These are phyloP conservation scores for Epicampocera succincta DNA, from an alignment of 2,888 invertebrate species.

Conservation along the genomic window DNA sequence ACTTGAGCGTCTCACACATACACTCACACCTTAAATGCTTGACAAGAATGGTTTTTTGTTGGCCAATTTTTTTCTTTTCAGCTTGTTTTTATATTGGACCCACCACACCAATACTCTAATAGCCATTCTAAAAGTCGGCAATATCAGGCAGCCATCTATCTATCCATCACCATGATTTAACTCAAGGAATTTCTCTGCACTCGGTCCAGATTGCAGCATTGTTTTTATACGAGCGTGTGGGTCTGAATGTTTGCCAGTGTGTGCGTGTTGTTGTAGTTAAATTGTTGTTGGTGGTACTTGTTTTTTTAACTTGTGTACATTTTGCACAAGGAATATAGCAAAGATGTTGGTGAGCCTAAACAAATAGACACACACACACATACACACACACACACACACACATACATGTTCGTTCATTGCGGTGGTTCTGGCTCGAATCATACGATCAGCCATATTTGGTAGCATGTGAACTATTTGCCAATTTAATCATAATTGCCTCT, in stretches of 20 bases:
- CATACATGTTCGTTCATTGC: constrained; percentile 38
- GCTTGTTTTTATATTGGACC: constrained; percentile 27
- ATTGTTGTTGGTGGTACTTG: constrained; percentile 61
- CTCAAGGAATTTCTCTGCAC: constrained; percentile 64
- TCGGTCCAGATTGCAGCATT: constrained; percentile 43
- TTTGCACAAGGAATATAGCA: background rate
- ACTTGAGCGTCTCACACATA: constrained; percentile 57
- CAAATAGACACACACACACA: constrained; percentile 8
- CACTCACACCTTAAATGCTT: constrained; percentile 32
- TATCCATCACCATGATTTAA: constrained; percentile 67
- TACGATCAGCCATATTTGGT: constrained; percentile 71
- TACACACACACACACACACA: too few relatives aligned
- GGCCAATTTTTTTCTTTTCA: background rate
- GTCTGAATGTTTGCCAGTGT: background rate
- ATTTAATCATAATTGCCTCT: constrained; percentile 72
- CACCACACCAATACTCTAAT: constrained; percentile 43
- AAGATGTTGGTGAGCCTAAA: constrained; percentile 1
- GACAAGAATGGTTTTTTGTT: constrained; percentile 34
- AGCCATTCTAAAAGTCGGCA: constrained; percentile 50
- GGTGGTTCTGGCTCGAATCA: constrained; percentile 63
- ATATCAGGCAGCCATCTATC: constrained; percentile 49
- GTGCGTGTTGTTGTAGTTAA: background rate
- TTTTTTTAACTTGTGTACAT: constrained; percentile 13
- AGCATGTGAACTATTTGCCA: constrained; percentile 74
- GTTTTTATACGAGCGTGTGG: background rate